Percentiles rank a stretch among this genome's conserved stretches.
Evolutionary conservation across 2,797 vertebrate genomes (phyloP).

Genomic region (Brachyrhaphis roseni): DNA sequence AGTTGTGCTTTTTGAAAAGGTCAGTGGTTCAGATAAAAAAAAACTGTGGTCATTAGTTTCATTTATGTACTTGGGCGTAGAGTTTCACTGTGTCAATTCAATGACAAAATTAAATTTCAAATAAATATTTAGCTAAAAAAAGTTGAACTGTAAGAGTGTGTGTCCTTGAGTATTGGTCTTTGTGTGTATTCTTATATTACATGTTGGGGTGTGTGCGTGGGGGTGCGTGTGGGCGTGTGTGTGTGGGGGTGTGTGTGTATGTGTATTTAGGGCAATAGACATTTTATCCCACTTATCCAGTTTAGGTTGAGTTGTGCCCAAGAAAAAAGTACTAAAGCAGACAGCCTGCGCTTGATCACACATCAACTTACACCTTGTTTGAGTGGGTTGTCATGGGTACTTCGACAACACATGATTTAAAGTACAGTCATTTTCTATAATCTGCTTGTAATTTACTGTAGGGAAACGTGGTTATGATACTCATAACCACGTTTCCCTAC

Average conservation of each 20-base stretch:
- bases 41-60: not conserved
- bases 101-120: not conserved
- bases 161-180: not conserved
- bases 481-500: no score
- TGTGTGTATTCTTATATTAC: not conserved
- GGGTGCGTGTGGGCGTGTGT: not conserved
- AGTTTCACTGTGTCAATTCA: not conserved
- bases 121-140: not conserved
- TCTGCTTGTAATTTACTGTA: not conserved
- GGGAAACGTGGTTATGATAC: not conserved
- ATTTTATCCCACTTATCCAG: not conserved
- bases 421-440: not conserved
- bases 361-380: not conserved
- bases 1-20: not conserved
- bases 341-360: not conserved
- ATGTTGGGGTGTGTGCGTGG: rapidly evolving
- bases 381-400: not conserved
- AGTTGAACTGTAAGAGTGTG: not conserved
- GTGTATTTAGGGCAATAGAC: not conserved
- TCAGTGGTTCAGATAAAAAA: not conserved
- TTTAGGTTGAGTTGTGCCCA: not conserved
- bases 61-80: not conserved
- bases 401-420: not conserved
- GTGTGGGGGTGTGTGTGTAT: not conserved
- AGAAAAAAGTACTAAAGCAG: not conserved